A percentile compares a stretch with the other conserved stretches of the same genome.
Conservation (phyloP, 2,888 invertebrate genomes). For the Alcis repandata region DNA sequence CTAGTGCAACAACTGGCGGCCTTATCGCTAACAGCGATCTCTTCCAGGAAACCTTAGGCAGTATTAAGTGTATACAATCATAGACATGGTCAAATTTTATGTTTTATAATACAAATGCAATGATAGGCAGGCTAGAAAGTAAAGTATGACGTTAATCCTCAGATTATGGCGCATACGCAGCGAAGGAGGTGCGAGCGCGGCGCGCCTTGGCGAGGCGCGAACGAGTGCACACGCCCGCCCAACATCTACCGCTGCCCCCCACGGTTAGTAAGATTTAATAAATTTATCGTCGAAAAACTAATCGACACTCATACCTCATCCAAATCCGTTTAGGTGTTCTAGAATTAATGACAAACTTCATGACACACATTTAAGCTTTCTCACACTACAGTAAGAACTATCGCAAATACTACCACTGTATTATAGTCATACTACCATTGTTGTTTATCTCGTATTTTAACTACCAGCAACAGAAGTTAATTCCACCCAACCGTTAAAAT, state of each 20-base stretch:
- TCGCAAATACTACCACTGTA: not conserved
- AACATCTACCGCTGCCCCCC: conserved; percentile 73
- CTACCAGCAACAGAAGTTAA: conserved; percentile 1
- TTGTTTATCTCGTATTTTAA: not conserved
- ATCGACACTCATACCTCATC: too few relatives aligned
- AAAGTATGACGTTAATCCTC: conserved; percentile 31
- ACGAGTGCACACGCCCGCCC: conserved; percentile 70
- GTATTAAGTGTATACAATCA: too few relatives aligned
- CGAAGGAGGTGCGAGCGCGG: conserved; percentile 78
- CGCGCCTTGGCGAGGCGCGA: conserved; percentile 75
- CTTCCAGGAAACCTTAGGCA: too few relatives aligned
- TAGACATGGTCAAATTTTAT: too few relatives aligned
- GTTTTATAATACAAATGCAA: too few relatives aligned
- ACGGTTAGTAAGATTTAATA: conserved; percentile 68
- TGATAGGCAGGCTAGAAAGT: not conserved
- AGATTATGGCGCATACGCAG: conserved; percentile 81
- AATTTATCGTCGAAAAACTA: too few relatives aligned
- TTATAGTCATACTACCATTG: not conserved
- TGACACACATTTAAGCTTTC: conserved; percentile 1
- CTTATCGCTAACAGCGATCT: too few relatives aligned
- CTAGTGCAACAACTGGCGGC: too few relatives aligned
- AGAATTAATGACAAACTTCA: not conserved
- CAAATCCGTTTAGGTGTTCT: too few relatives aligned
- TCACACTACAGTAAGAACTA: too few relatives aligned
- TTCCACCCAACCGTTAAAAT: not conserved